phyloP scores from a whole-genome alignment of 2,797 vertebrate species.

The Benthosema pterotum region DNA sequence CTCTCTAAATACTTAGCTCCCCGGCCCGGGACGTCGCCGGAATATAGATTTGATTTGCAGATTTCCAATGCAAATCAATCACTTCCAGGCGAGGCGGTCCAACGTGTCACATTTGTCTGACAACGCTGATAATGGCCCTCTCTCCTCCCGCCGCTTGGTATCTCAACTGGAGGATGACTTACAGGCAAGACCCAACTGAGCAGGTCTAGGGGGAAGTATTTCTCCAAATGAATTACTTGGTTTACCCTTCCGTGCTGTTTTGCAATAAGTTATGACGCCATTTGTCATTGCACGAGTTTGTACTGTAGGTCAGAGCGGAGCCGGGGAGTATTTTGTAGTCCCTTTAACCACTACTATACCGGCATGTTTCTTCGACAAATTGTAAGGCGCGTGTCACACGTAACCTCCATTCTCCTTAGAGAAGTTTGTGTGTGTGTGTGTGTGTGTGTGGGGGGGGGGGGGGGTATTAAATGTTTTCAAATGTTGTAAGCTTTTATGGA shows the following conservation, averaged over 20 bases:
- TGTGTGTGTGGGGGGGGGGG: background rate
- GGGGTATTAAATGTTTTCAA: background rate
- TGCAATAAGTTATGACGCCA: conserved; percentile 25
- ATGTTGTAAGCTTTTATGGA: conserved; percentile 30
- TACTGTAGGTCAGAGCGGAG: conserved; percentile 29
- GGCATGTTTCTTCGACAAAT: conserved; percentile 24
- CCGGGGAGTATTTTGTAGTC: conserved; percentile 16
- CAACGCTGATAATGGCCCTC: conserved; percentile 50
- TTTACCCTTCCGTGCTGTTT: conserved; percentile 19
- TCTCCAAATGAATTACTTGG: conserved; percentile 35
- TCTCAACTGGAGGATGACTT: conserved; percentile 56
- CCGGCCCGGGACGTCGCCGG: conserved; percentile 32
- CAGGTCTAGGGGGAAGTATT: conserved; percentile 28
- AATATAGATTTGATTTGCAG: conserved; percentile 27
- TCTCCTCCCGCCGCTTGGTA: conserved; percentile 34
- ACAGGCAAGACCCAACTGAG: conserved; percentile 51
- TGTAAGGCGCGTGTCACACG: background rate
- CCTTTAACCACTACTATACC: conserved; percentile 10
- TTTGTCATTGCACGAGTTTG: conserved; percentile 37
- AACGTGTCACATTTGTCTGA: conserved; percentile 59
- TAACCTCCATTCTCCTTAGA: background rate
- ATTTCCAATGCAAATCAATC: conserved; percentile 41
- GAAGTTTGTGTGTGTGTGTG: background rate
- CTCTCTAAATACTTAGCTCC: conserved; percentile 19
- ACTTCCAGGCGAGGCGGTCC: conserved; percentile 50